Conservation (phyloP, 2,113 vertebrate species). For the Oxyura jamaicensis region DNA sequence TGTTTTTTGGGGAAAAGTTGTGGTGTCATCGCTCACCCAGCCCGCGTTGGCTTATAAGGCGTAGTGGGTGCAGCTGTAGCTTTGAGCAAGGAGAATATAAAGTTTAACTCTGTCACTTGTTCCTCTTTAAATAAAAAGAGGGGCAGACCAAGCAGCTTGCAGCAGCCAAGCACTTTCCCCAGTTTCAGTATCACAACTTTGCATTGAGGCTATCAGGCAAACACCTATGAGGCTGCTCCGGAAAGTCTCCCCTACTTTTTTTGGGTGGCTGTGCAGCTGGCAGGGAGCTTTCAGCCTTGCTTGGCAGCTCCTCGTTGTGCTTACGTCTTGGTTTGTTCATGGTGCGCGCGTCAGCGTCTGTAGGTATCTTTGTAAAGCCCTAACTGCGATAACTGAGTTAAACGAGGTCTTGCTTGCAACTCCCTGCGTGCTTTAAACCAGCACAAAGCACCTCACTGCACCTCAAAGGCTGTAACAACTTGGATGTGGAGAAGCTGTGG, state of each 20-base stretch:
- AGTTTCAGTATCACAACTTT: not conserved
- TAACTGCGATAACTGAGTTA: not conserved
- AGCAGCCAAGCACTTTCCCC: not conserved
- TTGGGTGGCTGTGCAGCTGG: not conserved
- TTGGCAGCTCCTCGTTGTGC: not conserved
- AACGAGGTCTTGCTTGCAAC: not conserved
- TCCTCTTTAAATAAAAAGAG: not conserved
- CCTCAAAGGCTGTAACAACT: not conserved
- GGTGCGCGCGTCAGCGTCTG: not conserved
- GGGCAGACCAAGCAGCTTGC: not conserved
- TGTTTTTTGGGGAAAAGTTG: no score
- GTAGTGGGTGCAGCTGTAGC: not conserved
- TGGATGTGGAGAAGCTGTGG: not conserved
- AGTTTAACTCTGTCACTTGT: not conserved
- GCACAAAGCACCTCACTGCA: not conserved
- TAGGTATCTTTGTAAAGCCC: not conserved
- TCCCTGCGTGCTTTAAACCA: not conserved
- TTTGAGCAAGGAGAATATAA: not conserved
- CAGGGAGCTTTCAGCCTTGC: not conserved
- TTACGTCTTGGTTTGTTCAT: not conserved
- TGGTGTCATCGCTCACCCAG: no score
- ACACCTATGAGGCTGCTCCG: not conserved
- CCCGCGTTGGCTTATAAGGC: no score
- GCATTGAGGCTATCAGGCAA: not conserved
- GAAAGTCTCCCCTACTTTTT: not conserved